Conservation (phyloP, 2,888 invertebrate genomes). For the Prosopocoilus inquinatus region DNA sequence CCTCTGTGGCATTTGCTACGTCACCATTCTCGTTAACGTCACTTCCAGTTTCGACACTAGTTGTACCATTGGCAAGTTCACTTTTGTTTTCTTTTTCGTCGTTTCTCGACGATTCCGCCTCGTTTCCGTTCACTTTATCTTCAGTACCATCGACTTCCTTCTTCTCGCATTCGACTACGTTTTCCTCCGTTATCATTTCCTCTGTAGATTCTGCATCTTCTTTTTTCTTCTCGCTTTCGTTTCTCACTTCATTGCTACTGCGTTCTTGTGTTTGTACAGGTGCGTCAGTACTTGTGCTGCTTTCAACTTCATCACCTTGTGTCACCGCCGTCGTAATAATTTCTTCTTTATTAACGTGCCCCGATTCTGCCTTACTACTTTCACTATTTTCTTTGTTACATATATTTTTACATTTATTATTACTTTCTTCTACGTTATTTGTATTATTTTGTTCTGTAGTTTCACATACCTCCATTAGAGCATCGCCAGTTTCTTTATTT, state of each 20-base stretch:
- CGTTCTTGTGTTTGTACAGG: constrained; percentile 9
- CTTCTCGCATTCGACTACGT: constrained; percentile 45
- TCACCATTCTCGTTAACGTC: constrained; percentile 24
- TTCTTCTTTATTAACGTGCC: too few relatives aligned
- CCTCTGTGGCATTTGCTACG: constrained; percentile 22
- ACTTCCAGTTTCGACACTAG: constrained; percentile 14
- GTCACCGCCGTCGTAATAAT: too few relatives aligned
- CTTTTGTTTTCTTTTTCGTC: constrained; percentile 50
- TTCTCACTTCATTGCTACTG: constrained; percentile 10
- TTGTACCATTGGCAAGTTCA: constrained; percentile 44
- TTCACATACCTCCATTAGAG: too few relatives aligned
- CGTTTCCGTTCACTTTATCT: constrained; percentile 42
- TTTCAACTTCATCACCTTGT: constrained; percentile 14
- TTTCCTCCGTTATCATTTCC: constrained; percentile 36
- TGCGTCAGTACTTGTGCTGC: constrained; percentile 26
- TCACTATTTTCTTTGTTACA: too few relatives aligned
- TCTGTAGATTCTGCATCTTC: constrained; percentile 43
- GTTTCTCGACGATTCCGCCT: constrained; percentile 38
- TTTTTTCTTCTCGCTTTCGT: constrained; percentile 24
- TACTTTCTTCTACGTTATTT: too few relatives aligned
- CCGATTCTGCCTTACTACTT: too few relatives aligned
- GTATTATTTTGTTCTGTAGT: too few relatives aligned
- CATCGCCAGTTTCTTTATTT: too few relatives aligned
- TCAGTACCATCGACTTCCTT: constrained; percentile 15
- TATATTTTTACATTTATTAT: too few relatives aligned